Evolutionary conservation across 2,888 invertebrate species (phyloP), one percentile per base, ranked within the genome.

Genomic region (Creontiades dilutus): DNA sequence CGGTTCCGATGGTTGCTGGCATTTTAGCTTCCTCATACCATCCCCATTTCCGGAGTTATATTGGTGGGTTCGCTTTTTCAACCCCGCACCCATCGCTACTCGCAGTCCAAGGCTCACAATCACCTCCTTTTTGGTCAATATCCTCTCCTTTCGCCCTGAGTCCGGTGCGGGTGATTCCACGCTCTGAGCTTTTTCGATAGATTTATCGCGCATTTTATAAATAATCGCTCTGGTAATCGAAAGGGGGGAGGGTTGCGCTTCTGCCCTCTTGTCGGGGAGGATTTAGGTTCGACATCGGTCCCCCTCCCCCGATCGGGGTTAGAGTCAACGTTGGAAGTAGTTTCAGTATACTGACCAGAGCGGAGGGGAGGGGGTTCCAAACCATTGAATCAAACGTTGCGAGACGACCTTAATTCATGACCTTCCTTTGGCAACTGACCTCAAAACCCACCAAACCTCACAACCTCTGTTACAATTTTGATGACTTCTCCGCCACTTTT

Each of bases 311-410:
- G 85, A 61, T 85, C 12, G 81, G 81, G 48, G 81, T 11, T 46
- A 48, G 61, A 85, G 57, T 85, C 57, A 9, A 61, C 68, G 27
- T 23, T 19, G 68, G 68, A 19, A 27, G 68, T 68, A 16, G 52
- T 68, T 23, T 19, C 23, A 68, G 68, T 68, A 68, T 11, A 19
- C 23, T 68, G 68, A 68, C 27, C 68, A 3, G 19, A 2, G 13
- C 4, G 12, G 61, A 19, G 61, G 85, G 46, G 28, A 0, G 61
- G 75, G 47, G 55, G 86, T 86, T 86, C 86, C 76, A 76, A 86
- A 86, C 86, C 86, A 86, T 86, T 86, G 86, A 86, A 86, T 86
- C 86, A 86, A 86, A 86, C 86, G 86, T 68, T 75, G 86, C 86
- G 86, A 86, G 86, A 86, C 86, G 86, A 86, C 86, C 86, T 76